Evolutionary conservation across 1,140 invertebrate species (phyloP).

Genomic region (Asobara japonica): DNA sequence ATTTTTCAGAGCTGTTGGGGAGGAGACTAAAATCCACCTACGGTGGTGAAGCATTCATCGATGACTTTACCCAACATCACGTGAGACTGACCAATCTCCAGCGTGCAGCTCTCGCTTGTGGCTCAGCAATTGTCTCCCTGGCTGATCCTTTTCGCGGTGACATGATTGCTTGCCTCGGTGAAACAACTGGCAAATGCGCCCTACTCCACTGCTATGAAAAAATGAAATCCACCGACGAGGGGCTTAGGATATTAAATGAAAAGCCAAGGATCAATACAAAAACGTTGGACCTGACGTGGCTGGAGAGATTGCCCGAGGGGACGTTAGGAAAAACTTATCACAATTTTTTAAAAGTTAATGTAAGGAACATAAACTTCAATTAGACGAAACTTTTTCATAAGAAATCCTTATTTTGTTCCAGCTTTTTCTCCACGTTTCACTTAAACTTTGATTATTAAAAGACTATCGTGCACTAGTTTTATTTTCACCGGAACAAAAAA

Average conservation of each 20-base stretch:
- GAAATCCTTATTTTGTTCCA: constrained; percentile 1
- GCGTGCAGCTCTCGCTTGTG: constrained; percentile 77
- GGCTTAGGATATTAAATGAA: constrained; percentile 77
- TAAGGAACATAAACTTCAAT: constrained; percentile 58
- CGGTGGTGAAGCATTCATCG: constrained; percentile 56
- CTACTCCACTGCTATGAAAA: constrained; percentile 74
- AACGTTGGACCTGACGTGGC: constrained; percentile 80
- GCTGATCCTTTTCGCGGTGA: constrained; percentile 81
- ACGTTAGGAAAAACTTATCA: constrained; percentile 88
- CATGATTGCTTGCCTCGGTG: constrained; percentile 93
- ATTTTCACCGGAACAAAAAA: too few species aligned
- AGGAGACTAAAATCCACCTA: constrained; percentile 31
- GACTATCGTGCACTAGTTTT: too few species aligned
- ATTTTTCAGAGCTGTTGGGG: constrained; percentile 44
- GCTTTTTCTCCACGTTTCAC: constrained; percentile 1
- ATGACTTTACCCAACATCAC: constrained; percentile 71
- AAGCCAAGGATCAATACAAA: constrained; percentile 88
- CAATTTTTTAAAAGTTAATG: constrained; percentile 83
- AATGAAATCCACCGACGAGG: constrained; percentile 76
- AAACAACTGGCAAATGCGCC: constrained; percentile 83
- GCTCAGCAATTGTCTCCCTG: constrained; percentile 81
- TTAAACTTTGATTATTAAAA: not conserved
- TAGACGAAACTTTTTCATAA: not conserved
- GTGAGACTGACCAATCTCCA: constrained; percentile 80
- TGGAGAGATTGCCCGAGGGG: constrained; percentile 78